Conservation (phyloP, 2,113 vertebrate genomes). For the Nansenia antarctica region DNA sequence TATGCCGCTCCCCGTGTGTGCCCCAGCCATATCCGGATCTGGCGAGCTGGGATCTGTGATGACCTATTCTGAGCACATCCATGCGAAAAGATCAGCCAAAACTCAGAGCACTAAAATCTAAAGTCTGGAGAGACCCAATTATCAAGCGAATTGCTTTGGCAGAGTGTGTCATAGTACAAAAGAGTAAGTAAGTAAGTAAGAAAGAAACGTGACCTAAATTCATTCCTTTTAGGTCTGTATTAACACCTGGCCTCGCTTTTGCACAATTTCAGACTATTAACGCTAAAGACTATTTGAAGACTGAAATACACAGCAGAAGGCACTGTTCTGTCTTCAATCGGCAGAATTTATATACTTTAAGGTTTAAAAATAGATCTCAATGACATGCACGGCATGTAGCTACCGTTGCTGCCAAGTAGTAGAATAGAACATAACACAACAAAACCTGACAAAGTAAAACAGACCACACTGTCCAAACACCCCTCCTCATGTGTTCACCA, state of each 20-base stretch:
- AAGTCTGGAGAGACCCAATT: background rate
- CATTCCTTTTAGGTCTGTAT: background rate
- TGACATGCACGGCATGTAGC: background rate
- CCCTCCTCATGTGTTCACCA: background rate
- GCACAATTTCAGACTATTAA: constrained; percentile 18
- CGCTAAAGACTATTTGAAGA: constrained; percentile 9
- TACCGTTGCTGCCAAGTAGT: background rate
- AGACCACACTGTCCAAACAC: background rate
- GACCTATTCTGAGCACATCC: background rate
- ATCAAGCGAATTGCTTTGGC: background rate
- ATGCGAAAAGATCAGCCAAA: background rate
- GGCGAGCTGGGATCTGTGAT: too few relatives aligned
- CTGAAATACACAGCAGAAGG: constrained; percentile 7
- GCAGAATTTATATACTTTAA: background rate
- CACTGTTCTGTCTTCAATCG: background rate
- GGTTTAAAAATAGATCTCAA: background rate
- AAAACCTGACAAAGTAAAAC: background rate
- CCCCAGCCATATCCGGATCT: too few relatives aligned
- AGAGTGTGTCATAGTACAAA: background rate
- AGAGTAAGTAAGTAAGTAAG: too few relatives aligned
- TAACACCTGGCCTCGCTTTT: constrained; percentile 17
- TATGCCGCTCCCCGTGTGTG: too few relatives aligned
- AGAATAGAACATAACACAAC: background rate
- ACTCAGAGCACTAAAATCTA: background rate
- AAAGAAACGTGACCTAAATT: background rate